phyloP scores from a whole-genome alignment of 2,888 invertebrate species.

The Merodon equestris region DNA sequence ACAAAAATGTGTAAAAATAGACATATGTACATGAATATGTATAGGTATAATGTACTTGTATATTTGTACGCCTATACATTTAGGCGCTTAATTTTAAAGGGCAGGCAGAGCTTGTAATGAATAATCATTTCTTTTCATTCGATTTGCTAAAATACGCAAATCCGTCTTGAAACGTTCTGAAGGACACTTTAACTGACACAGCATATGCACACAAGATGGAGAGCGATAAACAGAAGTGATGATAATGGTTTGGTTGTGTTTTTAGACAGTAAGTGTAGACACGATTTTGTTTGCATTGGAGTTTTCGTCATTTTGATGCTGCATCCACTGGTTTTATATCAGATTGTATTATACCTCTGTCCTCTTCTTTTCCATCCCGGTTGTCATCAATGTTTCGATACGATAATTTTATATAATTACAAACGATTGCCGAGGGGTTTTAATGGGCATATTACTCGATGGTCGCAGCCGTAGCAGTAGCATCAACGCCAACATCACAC shows the following conservation, averaged over 20 bases:
- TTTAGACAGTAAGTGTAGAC: constrained; percentile 47
- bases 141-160: too few species aligned
- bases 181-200: constrained; percentile 48
- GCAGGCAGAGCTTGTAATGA: too few species aligned
- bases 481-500: constrained; percentile 43
- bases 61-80: too few species aligned
- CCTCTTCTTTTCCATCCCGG: constrained; percentile 5
- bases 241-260: constrained; percentile 58
- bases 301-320: constrained; percentile 29
- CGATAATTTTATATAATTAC: constrained; percentile 68
- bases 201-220: constrained; percentile 53
- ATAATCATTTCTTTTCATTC: too few species aligned
- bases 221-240: constrained; percentile 51
- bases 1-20: too few species aligned
- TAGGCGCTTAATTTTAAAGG: too few species aligned
- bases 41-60: too few species aligned
- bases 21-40: too few species aligned
- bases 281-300: constrained; percentile 60
- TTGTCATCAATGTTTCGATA: constrained; percentile 67
- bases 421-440: constrained; percentile 65
- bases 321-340: not conserved
- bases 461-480: constrained; percentile 59
- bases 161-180: constrained; percentile 2
- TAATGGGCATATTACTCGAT: constrained; percentile 62
- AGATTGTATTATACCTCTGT: not conserved